Conservation (phyloP, 2,113 vertebrate species). For the Anolis carolinensis region DNA sequence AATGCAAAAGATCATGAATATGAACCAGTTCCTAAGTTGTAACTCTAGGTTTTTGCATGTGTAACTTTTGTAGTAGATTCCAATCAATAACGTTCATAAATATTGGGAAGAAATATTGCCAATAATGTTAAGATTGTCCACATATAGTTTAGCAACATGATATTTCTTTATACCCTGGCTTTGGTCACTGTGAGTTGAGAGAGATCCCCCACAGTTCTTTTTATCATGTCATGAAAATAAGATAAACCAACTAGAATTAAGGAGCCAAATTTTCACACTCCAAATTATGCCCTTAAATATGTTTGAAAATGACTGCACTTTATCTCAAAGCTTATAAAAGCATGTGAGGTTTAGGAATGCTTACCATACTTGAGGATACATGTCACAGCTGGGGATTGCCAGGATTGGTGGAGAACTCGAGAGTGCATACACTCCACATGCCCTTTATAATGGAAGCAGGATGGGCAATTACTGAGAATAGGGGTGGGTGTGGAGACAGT, state of each 20-base stretch:
- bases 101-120: neutral
- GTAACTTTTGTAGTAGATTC: neutral
- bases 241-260: neutral
- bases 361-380: neutral
- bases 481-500: neutral
- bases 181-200: neutral
- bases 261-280: neutral
- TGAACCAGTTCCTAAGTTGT: neutral
- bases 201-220: neutral
- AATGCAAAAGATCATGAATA: too few species aligned
- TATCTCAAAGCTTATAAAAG: constrained; percentile 13
- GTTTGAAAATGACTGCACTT: constrained; percentile 25
- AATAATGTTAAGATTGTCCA: neutral
- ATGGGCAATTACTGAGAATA: neutral
- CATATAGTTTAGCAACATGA: neutral
- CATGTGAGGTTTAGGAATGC: neutral
- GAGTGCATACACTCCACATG: neutral
- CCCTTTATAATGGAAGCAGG: constrained; percentile 19
- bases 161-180: neutral
- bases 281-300: neutral
- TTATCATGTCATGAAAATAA: neutral
- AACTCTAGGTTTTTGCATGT: neutral
- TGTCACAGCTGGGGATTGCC: constrained; percentile 28
- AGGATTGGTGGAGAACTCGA: neutral
- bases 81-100: neutral